Evolutionary conservation across 1,140 invertebrate species (phyloP).

Genomic region (Calycopis cecrops): DNA sequence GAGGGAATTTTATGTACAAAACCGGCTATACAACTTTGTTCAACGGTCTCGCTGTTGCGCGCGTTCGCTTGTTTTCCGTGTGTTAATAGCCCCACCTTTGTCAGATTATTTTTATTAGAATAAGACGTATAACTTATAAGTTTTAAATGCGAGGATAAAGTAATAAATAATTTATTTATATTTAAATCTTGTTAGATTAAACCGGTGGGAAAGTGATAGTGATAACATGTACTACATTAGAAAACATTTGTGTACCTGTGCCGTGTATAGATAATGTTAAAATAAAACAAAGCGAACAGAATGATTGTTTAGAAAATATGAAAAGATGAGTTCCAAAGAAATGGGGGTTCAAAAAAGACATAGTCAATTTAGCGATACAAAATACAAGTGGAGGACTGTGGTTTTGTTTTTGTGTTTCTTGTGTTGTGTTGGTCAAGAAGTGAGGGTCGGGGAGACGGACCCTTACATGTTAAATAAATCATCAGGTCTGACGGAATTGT

Average conservation of each 20-base stretch:
- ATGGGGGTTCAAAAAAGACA: slow-evolving; percentile 68
- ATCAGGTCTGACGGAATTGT: slow-evolving; percentile 75
- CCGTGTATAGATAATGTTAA: slow-evolving; percentile 44
- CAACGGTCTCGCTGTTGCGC: slow-evolving; percentile 65
- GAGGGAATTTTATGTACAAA: slow-evolving; percentile 52
- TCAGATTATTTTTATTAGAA: slow-evolving; percentile 53
- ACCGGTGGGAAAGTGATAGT: background rate
- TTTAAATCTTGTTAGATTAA: too few relatives aligned
- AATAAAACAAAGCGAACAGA: slow-evolving; percentile 36
- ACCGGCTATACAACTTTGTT: slow-evolving; percentile 68
- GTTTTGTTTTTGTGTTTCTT: slow-evolving; percentile 42
- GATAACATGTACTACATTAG: slow-evolving; percentile 15
- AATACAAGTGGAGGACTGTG: slow-evolving; percentile 73
- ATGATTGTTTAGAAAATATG: slow-evolving; percentile 48
- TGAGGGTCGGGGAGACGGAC: slow-evolving; percentile 40
- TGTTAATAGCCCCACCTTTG: slow-evolving; percentile 56
- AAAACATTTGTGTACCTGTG: slow-evolving; percentile 37
- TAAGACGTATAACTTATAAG: too few relatives aligned
- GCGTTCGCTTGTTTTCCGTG: slow-evolving; percentile 57
- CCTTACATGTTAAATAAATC: slow-evolving; percentile 62
- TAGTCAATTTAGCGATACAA: slow-evolving; percentile 71
- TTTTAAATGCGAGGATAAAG: too few relatives aligned
- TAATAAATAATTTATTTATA: too few relatives aligned
- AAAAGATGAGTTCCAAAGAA: slow-evolving; percentile 48
- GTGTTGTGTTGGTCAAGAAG: slow-evolving; percentile 50